Evolutionary conservation across 2,888 invertebrate species (phyloP).

Genomic region (Rhingia rostrata): DNA sequence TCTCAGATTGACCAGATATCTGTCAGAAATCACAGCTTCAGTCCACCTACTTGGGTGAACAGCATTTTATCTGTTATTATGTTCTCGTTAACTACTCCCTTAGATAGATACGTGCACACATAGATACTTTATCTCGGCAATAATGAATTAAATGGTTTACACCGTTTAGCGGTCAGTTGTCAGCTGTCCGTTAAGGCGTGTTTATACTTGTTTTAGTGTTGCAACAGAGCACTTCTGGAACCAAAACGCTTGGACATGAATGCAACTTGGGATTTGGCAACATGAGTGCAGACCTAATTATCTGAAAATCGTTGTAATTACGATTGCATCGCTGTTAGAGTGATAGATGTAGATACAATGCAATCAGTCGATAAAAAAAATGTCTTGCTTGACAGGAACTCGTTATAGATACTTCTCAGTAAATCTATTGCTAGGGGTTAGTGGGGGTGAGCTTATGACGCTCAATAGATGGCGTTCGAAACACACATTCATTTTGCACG

Average conservation of each 20-base stretch:
- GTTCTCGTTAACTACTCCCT: conserved; percentile 25
- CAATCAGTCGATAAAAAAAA: conserved; percentile 28
- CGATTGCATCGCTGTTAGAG: conserved; percentile 26
- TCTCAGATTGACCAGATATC: not conserved
- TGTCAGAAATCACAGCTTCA: conserved; percentile 18
- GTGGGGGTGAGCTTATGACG: not conserved
- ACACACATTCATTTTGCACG: not conserved
- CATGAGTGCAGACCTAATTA: conserved; percentile 40
- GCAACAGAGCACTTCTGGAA: not conserved
- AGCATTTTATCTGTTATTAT: conserved; percentile 22
- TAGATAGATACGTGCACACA: not conserved
- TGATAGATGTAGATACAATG: conserved; percentile 18
- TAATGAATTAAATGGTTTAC: conserved; percentile 46
- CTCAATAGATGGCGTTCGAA: not conserved
- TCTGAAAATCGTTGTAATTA: conserved; percentile 49
- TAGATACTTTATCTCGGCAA: conserved; percentile 31
- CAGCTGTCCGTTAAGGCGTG: not conserved
- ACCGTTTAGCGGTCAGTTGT: conserved; percentile 16
- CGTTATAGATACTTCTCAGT: not conserved
- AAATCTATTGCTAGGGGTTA: not conserved
- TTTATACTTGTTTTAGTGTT: conserved; percentile 12
- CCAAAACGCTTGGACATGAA: not conserved
- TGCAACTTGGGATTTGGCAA: conserved; percentile 20
- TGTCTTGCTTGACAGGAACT: conserved; percentile 4
- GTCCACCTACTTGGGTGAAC: conserved; percentile 14